These are phyloP conservation scores for Julus scandinavius DNA, from an alignment of 2,888 invertebrate genomes.

Conservation along the genomic window DNA sequence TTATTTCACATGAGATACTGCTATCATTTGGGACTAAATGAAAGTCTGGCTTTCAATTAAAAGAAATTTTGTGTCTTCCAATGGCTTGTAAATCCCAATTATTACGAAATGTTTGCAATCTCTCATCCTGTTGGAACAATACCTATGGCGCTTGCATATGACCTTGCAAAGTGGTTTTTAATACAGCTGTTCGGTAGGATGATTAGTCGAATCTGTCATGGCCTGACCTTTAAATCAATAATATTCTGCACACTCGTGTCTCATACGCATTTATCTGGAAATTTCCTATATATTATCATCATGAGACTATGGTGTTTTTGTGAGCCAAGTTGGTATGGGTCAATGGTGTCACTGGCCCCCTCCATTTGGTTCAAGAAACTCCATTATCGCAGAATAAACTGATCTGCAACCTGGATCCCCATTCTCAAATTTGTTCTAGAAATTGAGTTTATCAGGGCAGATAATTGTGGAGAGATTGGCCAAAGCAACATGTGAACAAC, in stretches of 20 bases:
- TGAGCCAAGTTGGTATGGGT: not conserved
- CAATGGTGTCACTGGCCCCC: slow-evolving; percentile 11
- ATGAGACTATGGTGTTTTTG: not conserved
- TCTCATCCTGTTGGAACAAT: not conserved
- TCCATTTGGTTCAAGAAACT: slow-evolving; percentile 30
- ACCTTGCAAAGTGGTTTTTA: not conserved
- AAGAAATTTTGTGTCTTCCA: not conserved
- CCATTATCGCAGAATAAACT: not conserved
- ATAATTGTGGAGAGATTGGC: not conserved
- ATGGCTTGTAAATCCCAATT: not conserved
- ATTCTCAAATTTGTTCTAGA: not conserved
- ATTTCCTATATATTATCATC: not conserved
- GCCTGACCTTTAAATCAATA: slow-evolving; percentile 17
- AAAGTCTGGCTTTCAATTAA: not conserved
- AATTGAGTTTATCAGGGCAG: slow-evolving; percentile 7
- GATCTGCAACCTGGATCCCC: slow-evolving; percentile 30
- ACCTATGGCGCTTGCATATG: not conserved
- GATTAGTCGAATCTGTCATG: not conserved
- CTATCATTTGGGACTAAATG: not conserved
- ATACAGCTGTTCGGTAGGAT: not conserved
- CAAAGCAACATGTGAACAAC: no score
- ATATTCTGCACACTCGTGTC: not conserved
- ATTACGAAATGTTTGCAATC: not conserved
- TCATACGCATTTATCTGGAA: not conserved
- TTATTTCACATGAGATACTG: not conserved